Evolutionary conservation across 2,113 vertebrate species (phyloP).

Genomic region (Lanius ludovicianus): DNA sequence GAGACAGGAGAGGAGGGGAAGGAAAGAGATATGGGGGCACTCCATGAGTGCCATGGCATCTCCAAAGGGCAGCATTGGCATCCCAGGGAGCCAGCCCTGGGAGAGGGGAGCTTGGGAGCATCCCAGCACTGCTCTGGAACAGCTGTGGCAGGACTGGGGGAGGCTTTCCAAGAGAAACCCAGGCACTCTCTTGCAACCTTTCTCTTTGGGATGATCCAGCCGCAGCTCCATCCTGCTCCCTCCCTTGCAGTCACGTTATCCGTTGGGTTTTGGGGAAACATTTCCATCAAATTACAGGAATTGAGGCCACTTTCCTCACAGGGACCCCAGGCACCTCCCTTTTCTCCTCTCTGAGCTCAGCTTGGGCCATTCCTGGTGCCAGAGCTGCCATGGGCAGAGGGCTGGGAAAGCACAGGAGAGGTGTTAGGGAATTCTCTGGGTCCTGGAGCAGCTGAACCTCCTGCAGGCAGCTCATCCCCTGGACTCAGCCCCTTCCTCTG

Average conservation of each 20-base stretch:
- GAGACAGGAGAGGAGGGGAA: neutral
- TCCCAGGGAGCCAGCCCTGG: neutral
- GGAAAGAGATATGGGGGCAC: accelerated
- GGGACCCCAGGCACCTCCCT: neutral
- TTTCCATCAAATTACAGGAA: neutral
- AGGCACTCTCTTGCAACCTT: neutral
- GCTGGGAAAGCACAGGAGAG: neutral
- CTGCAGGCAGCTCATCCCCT: neutral
- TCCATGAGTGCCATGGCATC: accelerated
- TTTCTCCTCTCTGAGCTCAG: neutral
- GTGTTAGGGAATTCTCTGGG: neutral
- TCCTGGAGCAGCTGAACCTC: neutral
- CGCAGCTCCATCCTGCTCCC: neutral
- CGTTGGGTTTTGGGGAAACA: neutral
- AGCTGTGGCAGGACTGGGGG: neutral
- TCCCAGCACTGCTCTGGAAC: neutral
- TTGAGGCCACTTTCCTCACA: accelerated
- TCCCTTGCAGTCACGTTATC: neutral
- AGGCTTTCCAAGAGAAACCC: neutral
- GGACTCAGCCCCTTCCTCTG: neutral
- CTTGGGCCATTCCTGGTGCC: too few species aligned
- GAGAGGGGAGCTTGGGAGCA: neutral
- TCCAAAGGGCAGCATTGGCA: neutral
- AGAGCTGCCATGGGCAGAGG: neutral
- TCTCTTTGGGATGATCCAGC: neutral